Conservation (phyloP, 2,113 vertebrate species). For the Cochlearius cochlearius region DNA sequence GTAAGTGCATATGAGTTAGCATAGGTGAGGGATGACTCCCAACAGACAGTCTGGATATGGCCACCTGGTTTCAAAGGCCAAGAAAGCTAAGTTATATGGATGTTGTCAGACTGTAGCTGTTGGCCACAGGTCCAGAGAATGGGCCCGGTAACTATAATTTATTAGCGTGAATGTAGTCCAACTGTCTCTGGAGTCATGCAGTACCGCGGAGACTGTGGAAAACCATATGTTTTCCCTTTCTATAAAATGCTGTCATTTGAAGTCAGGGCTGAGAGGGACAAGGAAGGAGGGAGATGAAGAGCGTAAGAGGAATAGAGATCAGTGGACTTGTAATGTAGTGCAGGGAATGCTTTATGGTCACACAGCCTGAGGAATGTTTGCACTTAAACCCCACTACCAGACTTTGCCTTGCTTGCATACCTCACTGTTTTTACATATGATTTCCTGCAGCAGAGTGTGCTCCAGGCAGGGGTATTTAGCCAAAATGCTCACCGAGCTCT, state of each 20-base stretch:
- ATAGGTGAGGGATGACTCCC: background rate
- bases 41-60: background rate
- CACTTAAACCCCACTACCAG: background rate
- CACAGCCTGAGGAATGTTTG: background rate
- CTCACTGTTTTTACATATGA: background rate
- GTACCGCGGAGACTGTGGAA: background rate
- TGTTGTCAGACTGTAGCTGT: background rate
- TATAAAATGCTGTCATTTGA: background rate
- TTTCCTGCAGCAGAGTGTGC: background rate
- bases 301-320: background rate
- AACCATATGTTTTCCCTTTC: background rate
- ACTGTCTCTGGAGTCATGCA: background rate
- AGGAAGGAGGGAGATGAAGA: background rate
- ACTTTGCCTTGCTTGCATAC: background rate
- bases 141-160: background rate
- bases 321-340: background rate
- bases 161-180: background rate
- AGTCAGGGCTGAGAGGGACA: background rate
- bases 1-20: background rate
- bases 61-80: background rate
- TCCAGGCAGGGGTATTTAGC: background rate
- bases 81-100: background rate
- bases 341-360: background rate
- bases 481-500: background rate
- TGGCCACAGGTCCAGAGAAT: background rate